These are phyloP conservation scores for Melanargia galathea DNA, from an alignment of 2,888 invertebrate species.

Conservation along the genomic window DNA sequence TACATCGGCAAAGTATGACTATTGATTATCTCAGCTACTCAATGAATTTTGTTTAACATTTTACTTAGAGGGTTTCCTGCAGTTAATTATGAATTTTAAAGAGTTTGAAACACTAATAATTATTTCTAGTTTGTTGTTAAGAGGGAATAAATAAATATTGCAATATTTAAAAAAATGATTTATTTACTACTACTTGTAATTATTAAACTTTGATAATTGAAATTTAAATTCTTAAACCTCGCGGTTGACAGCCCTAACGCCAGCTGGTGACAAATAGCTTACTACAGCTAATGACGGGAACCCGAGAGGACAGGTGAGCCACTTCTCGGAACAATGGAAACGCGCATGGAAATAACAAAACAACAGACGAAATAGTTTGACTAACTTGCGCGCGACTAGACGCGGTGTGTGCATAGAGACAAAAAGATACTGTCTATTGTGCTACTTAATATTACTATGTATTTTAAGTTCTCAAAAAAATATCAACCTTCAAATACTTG, in stretches of 20 bases:
- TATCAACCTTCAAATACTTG: neutral
- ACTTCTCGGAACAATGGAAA: constrained; percentile 32
- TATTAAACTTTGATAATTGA: no score
- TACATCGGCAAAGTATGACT: no score
- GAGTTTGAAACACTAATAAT: no score
- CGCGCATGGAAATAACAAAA: constrained; percentile 21
- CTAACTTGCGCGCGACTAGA: constrained; percentile 2
- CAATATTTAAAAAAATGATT: no score
- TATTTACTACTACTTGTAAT: no score
- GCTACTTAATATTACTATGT: neutral
- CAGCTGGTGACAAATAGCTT: constrained; percentile 26
- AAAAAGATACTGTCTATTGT: neutral
- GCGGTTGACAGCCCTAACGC: constrained; percentile 16
- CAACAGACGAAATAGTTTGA: constrained; percentile 24
- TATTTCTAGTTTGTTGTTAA: no score
- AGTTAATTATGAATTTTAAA: no score
- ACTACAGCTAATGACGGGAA: constrained; percentile 35
- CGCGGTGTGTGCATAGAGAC: neutral
- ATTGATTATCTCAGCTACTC: no score
- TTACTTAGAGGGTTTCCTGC: no score
- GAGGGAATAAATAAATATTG: no score
- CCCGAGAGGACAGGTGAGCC: constrained; percentile 29
- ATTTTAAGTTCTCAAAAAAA: no score
- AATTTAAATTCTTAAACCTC: neutral
- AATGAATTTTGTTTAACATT: no score